Conservation (phyloP, 2,888 invertebrate genomes). For the Phorcus lineatus region DNA sequence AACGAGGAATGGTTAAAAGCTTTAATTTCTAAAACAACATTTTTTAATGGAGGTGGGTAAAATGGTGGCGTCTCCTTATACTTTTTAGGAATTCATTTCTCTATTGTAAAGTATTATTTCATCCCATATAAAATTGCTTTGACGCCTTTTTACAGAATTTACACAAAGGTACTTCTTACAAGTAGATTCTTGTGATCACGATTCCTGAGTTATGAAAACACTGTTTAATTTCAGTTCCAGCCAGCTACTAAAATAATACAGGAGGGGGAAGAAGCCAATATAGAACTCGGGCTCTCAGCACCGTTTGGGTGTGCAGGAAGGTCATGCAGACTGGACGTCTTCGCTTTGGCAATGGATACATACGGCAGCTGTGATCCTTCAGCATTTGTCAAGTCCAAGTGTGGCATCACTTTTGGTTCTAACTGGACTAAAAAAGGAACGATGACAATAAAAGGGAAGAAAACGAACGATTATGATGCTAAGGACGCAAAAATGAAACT, state of each 20-base stretch:
- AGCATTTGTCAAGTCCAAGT: background rate
- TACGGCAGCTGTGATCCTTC: background rate
- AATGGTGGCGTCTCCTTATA: too few relatives aligned
- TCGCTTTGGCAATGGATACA: background rate
- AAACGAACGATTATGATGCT: background rate
- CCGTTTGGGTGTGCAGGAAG: background rate
- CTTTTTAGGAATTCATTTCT: too few relatives aligned
- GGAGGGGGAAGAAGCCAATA: background rate
- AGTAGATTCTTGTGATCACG: too few relatives aligned
- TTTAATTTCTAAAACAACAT: too few relatives aligned
- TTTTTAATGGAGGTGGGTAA: too few relatives aligned
- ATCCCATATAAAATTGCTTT: too few relatives aligned
- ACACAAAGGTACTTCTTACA: too few relatives aligned
- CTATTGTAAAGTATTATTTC: too few relatives aligned
- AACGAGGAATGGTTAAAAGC: too few relatives aligned
- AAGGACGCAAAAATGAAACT: background rate
- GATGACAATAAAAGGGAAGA: background rate
- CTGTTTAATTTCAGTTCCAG: background rate
- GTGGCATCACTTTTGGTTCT: background rate
- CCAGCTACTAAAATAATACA: background rate
- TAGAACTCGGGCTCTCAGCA: background rate
- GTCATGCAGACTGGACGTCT: background rate
- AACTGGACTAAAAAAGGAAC: background rate
- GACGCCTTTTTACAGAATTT: too few relatives aligned
- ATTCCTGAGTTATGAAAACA: too few relatives aligned